Percentiles rank a stretch among this genome's conserved stretches.
Evolutionary conservation across 2,113 vertebrate species (phyloP).

Genomic region (Paramisgurnus dabryanus): DNA sequence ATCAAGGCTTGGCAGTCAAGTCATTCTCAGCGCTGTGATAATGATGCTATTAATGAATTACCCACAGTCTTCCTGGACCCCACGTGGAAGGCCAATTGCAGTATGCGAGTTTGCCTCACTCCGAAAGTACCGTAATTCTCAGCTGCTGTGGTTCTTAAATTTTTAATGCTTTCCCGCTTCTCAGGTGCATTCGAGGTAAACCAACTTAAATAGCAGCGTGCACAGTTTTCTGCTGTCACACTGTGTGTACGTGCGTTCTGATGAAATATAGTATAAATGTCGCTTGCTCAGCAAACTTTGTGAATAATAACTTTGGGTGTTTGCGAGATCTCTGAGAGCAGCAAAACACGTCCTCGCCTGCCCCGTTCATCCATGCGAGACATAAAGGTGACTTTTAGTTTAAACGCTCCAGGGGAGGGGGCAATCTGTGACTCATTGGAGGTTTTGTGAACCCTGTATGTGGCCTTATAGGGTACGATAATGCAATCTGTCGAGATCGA

Average conservation of each 20-base stretch:
- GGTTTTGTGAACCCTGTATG: conserved; percentile 15
- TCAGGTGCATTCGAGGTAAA: conserved; percentile 36
- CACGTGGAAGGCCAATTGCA: conserved; percentile 9
- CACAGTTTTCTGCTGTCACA: conserved; percentile 1
- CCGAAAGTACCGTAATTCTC: neutral
- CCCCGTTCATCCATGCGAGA: conserved; percentile 31
- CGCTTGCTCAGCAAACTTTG: conserved; percentile 45
- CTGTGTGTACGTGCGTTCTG: conserved; percentile 25
- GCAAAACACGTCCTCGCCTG: conserved; percentile 30
- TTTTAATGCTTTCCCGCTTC: conserved; percentile 19
- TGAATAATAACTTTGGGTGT: conserved; percentile 50
- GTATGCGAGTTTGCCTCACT: neutral
- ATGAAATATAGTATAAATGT: conserved; percentile 44
- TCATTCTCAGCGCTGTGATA: conserved; percentile 18
- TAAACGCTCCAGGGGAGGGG: neutral
- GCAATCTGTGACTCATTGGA: conserved; percentile 39
- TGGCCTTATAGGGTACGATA: conserved; percentile 24
- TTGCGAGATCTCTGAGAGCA: conserved; percentile 44
- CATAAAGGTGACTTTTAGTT: conserved; percentile 40
- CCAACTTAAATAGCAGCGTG: conserved; percentile 32
- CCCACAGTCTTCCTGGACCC: conserved; percentile 25
- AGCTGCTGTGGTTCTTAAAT: neutral
- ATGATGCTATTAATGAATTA: conserved; percentile 34
- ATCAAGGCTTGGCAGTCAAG: conserved; percentile 23
- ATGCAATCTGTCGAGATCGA: conserved; percentile 29